Evolutionary conservation across 2,888 invertebrate species (phyloP).

Genomic region (Choreutis nemorana): DNA sequence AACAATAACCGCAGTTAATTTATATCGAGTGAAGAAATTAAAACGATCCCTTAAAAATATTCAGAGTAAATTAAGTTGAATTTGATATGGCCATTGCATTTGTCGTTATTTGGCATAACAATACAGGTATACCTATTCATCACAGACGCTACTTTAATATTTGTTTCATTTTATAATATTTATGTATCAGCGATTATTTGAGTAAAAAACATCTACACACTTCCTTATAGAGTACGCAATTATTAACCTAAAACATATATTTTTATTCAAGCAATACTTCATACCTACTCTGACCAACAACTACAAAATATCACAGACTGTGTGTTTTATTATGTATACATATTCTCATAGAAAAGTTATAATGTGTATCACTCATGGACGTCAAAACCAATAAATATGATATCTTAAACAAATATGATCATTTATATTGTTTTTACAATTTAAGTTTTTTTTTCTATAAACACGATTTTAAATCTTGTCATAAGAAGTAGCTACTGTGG

Average conservation of each 20-base stretch:
- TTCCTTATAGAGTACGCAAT: constrained; percentile 55
- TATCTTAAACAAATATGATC: constrained; percentile 54
- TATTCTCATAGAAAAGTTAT: constrained; percentile 65
- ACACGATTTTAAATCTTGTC: constrained; percentile 50
- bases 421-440: constrained; percentile 14
- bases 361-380: constrained; percentile 66
- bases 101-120: constrained; percentile 44
- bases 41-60: constrained; percentile 42
- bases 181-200: constrained; percentile 35
- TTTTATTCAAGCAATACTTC: constrained; percentile 61
- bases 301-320: constrained; percentile 68
- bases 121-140: constrained; percentile 51
- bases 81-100: constrained; percentile 60
- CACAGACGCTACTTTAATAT: constrained; percentile 52
- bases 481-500: constrained; percentile 43
- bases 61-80: constrained; percentile 43
- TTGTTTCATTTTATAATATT: constrained; percentile 29
- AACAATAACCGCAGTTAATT: too few relatives aligned
- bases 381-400: constrained; percentile 61
- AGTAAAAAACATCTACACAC: constrained; percentile 51
- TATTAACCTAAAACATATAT: constrained; percentile 57
- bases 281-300: constrained; percentile 61
- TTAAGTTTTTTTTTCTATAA: too few relatives aligned
- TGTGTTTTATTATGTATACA: constrained; percentile 66
- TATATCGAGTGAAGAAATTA: too few relatives aligned